Conservation (phyloP, 2,888 invertebrate species). For the Platycheirus albimanus region DNA sequence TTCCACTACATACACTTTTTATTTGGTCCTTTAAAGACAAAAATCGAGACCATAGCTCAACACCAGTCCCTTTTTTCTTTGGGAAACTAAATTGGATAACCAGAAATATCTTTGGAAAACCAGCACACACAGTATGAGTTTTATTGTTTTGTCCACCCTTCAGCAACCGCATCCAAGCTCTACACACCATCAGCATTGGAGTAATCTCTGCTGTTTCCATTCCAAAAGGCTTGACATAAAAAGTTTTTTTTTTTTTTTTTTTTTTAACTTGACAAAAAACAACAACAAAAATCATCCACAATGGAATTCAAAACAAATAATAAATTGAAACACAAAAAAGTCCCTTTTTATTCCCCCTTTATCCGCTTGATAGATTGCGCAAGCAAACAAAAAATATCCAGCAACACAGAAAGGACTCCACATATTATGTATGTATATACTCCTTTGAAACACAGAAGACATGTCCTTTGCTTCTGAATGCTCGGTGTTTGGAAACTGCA, state of each 20-base stretch:
- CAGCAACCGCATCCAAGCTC: not conserved
- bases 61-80: slow-evolving; percentile 35
- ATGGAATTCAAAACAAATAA: slow-evolving; percentile 68
- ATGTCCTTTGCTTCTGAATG: not conserved
- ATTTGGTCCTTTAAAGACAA: slow-evolving; percentile 36
- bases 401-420: not conserved
- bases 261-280: slow-evolving; percentile 17
- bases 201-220: slow-evolving; percentile 44
- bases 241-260: not conserved
- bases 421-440: not conserved
- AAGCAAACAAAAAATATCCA: slow-evolving; percentile 17
- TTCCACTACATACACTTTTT: not conserved
- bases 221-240: slow-evolving; percentile 53
- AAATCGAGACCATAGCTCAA: slow-evolving; percentile 22
- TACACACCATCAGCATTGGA: not conserved
- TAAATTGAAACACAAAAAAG: slow-evolving; percentile 67
- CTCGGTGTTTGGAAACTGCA: not conserved
- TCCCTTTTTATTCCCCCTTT: slow-evolving; percentile 45
- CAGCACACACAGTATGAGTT: slow-evolving; percentile 43
- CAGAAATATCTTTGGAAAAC: slow-evolving; percentile 36
- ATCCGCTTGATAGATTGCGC: slow-evolving; percentile 64
- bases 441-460: not conserved
- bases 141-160: slow-evolving; percentile 41
- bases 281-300: slow-evolving; percentile 49
- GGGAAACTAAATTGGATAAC: slow-evolving; percentile 69